These are phyloP conservation scores for Branchellion lobata DNA, from an alignment of 2,888 invertebrate genomes.

Conservation along the genomic window DNA sequence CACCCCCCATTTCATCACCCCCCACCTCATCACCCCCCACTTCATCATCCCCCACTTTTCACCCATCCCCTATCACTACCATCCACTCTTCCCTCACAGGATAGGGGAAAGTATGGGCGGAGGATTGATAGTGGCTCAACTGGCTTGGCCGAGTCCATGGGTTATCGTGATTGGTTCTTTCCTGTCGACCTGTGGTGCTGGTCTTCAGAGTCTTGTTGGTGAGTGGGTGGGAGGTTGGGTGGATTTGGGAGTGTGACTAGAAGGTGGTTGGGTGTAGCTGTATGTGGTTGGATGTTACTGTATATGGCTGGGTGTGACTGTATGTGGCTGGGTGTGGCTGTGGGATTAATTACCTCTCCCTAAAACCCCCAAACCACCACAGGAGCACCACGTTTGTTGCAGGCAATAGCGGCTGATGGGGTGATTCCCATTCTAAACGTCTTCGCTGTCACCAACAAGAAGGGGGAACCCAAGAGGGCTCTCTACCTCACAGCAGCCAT, in stretches of 20 bases:
- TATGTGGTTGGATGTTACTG: background rate
- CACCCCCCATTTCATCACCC: background rate
- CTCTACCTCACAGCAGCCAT: conserved; percentile 75
- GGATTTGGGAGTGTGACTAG: too few species aligned
- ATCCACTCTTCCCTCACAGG: too few species aligned
- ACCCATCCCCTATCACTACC: too few species aligned
- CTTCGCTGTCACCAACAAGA: conserved; percentile 86
- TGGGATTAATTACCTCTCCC: too few species aligned
- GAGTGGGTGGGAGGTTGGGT: conserved; percentile 5
- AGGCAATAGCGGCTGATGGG: conserved; percentile 95
- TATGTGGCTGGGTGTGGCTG: background rate
- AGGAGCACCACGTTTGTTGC: conserved; percentile 68
- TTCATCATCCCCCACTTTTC: too few species aligned
- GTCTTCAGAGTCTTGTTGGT: conserved; percentile 79
- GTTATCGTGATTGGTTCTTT: conserved; percentile 96
- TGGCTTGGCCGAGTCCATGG: conserved; percentile 99
- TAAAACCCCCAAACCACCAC: conserved; percentile 39
- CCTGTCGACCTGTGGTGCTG: conserved; percentile 94
- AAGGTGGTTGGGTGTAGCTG: background rate
- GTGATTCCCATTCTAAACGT: conserved; percentile 93
- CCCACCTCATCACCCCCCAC: background rate
- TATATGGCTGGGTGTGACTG: too few species aligned
- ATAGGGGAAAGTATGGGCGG: conserved; percentile 96
- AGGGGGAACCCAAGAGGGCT: conserved; percentile 94
- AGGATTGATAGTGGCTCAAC: conserved; percentile 89